Evolutionary conservation across 2,888 invertebrate genomes (phyloP), one percentile per base, ranked within the genome.

Genomic region (Gnatocerus cornutus): DNA sequence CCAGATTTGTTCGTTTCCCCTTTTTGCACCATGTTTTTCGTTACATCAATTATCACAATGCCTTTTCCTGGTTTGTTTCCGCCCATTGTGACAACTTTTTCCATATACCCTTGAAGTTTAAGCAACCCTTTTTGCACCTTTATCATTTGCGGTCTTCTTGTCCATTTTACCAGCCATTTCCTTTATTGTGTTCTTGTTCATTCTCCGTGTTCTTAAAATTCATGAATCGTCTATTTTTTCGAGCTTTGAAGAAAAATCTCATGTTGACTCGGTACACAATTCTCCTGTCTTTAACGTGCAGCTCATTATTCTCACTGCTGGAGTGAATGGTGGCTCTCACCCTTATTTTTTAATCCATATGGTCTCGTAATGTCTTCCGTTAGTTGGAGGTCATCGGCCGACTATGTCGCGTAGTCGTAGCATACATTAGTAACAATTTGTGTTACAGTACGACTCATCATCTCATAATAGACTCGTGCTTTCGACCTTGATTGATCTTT

Each of bases 311-410:
- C 12, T 41, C 13, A 13, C 13, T 41, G 12, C 10, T 12, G 12
- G 12, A 13, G 3, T 41, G 41, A 12, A 14, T 16, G 39, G 39
- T 39, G n/a, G 16, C 30, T 50, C 12, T 61, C 37, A 50, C 61
- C 61, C 61, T 50, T 50, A 45, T 50, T 48, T 61, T 61, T 48
- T 61, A 9, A 61, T 39, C 37, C 39, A 50, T 61, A 37, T 50
- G 37, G 50, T 39, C 39, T 61, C 33, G 12, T 46, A 33, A 59
- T 46, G 46, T 43, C 50, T 61, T 61, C 61, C 48, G 48, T 61
- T 61, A 61, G 61, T 50, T 39, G 9, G 39, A 50, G 61, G 61
- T 61, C 61, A 61, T 61, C 50, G 61, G 29, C 61, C 61, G 37
- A 6, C 30, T 61, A 14, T 50, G 48, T 29, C 50, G 61, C 50